Evolutionary conservation across 2,888 invertebrate genomes (phyloP), one percentile per base, ranked within the genome.

Genomic region (Chloromyia formosa): DNA sequence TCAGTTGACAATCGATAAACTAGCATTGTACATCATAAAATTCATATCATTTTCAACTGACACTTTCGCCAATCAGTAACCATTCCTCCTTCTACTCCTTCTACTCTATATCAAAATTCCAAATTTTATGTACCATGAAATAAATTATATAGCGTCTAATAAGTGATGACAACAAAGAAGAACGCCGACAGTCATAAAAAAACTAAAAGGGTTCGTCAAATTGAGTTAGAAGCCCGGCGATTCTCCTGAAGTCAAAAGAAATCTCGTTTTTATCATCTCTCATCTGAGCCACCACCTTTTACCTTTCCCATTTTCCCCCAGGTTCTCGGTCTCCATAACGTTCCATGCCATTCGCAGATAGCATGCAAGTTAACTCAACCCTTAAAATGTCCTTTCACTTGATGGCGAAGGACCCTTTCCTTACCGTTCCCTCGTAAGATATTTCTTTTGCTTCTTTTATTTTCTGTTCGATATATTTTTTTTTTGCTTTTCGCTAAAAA

Each of bases 151-250:
- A 53, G 23, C 54, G 9, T 69, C 56, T 69, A 54, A 54, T 69
- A 69, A 69, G 69, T 54, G 69, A 54, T 53, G 69, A 69, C 69
- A 69, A 69, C 69, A 69, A 69, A 54, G 12, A 49, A 42, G 23
- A 69, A 53, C 27, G 69, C 69, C 53, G 54, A 54, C 23, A 69
- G 56, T 16, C 54, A 69, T 69, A 56, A 69, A 69, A 69, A 35
- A 35, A 35, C 2, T 27, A 69, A 54, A 69, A 69, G 69, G 69
- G 69, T 69, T 69, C 27, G 27, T 27, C 18, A 69, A 56, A 69
- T 69, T 56, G 69, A 56, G 69, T 66, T 66, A 49, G 66, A 66
- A 27, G 35, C 53, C 27, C 16, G 27, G 10, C 69, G 23, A 54
- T 69, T 49, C 62, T 54, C 18, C n/a, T 54, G 27, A 22, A 23